Evolutionary conservation across 2,888 invertebrate genomes (phyloP), one percentile per base, ranked within the genome.

Genomic region (Heliconius charithonia): DNA sequence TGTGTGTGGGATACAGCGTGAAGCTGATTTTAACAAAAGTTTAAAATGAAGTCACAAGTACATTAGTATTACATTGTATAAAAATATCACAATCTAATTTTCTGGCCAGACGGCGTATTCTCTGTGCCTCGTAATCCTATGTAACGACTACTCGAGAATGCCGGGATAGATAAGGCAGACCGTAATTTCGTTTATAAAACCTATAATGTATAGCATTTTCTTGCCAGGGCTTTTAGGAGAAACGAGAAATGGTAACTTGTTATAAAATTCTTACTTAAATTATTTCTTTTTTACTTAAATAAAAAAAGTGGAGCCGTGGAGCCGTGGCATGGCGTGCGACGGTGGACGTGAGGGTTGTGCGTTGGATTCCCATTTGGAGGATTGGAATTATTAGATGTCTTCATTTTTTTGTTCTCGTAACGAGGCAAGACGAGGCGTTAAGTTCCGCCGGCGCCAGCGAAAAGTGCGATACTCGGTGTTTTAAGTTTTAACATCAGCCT

Each of bases 111-210:
- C 67, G 67, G n/a, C 16, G 25, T 69, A 69, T 41, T 69, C 45
- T n/a, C 37, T 7, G 41, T 19, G 41, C 45, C 41, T 69, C 41
- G 41, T 45, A 69, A 69, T 69, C 69, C 69, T 16, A 45, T 69
- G 25, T 69, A 45, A 69, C 69, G 69, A 67, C 67, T 41, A 67
- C 41, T 67, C 67, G 6, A 69, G 41, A 45, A 41, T 27, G 69
- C 41, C 16, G 6, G 41, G 69, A 69, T 45, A 69, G 69, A 69
- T 69, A 69, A 69, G 41, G 69, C 41, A 45, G 69, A 41, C 69
- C 45, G 16, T 69, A 69, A 69, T 69, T 69, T 45, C 41, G 69
- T 69, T 41, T 69, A 69, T 69, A 69, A 69, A 45, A 69, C 69
- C 69, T 69, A 45, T 69, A 45, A 69, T 69, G 69, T 41, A 45